Conservation (phyloP, 2,797 vertebrate species). For the Selene dorsalis region DNA sequence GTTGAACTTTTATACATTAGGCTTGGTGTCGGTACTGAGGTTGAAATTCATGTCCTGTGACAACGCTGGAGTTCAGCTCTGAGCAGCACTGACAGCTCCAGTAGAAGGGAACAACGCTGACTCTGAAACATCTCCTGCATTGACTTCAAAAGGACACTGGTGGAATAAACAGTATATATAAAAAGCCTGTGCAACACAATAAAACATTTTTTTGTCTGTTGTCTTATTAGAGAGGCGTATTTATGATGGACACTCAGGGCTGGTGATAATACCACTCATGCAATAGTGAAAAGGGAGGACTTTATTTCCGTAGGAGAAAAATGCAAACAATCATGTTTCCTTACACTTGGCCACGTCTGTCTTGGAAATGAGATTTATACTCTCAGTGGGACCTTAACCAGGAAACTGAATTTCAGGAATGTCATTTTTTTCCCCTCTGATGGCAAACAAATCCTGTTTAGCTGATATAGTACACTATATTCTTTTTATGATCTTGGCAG, state of each 20-base stretch:
- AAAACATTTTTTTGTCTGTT: too few relatives aligned
- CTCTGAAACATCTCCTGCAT: slow-evolving; percentile 19
- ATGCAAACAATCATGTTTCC: not conserved
- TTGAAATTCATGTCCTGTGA: slow-evolving; percentile 35
- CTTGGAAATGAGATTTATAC: not conserved
- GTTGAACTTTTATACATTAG: not conserved
- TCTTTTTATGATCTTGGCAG: not conserved
- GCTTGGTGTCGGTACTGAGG: slow-evolving; percentile 20
- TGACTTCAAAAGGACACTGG: slow-evolving; percentile 2
- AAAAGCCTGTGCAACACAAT: slow-evolving; percentile 18
- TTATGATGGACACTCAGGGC: not conserved
- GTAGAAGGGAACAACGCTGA: slow-evolving; percentile 23
- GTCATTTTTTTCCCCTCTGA: not conserved
- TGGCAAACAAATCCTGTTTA: not conserved
- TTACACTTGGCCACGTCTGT: not conserved
- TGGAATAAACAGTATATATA: slow-evolving; percentile 15
- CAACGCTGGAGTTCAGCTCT: not conserved
- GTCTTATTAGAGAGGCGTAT: slow-evolving; percentile 8
- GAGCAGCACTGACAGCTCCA: slow-evolving; percentile 54
- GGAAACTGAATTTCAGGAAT: not conserved
- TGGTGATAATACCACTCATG: not conserved
- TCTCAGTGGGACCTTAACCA: not conserved
- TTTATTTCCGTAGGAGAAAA: not conserved
- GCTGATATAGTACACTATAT: not conserved
- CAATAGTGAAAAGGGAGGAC: not conserved